Evolutionary conservation across 2,888 invertebrate genomes (phyloP), one percentile per base, ranked within the genome.

Genomic region (Rhamphomyia laevipes): DNA sequence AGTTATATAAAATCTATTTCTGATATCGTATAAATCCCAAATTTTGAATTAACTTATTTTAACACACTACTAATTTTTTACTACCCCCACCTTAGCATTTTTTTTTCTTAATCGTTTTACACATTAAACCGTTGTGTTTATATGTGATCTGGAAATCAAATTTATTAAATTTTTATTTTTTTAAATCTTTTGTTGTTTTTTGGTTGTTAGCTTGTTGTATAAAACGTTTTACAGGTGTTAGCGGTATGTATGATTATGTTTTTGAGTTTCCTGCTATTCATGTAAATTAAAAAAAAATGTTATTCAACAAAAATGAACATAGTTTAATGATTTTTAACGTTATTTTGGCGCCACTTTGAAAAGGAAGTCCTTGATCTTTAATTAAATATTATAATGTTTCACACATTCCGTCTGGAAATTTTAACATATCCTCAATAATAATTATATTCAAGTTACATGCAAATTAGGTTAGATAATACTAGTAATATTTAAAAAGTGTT

Each of bases 341-440:
- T 40, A 18, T 18, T n/a, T 18, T 40, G 40, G 40, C 40, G 40
- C 40, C 40, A 40, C 12, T 40, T 18, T 6, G 5, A 12, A 40
- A 40, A 40, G 40, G 40, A 40, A 40, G 40, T 40, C 40, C 40
- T 40, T 40, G 40, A 40, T 40, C 40, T 40, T 40, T 40, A 18
- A 12, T 18, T 35, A 38, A n/a, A 10, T 17, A 17, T 27, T 27
- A 27, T 27, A 40, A 18, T 18, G 15, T 40, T 40, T 40, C 17
- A 40, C 40, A 40, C 40, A 40, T 40, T 40, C 40, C 40, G 18
- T 40, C 13, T 27, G 23, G 23, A 27, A 27, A 27, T 27, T 27
- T 27, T 27, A 37, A 16, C 15, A 15, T 37, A 37, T 16, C 15
- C 16, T n/a, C 15, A 37, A 37, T 37, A 9, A 37, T 37, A 9